phyloP scores from a whole-genome alignment of 2,888 invertebrate genomes.

The Koerneria pararmatus region DNA sequence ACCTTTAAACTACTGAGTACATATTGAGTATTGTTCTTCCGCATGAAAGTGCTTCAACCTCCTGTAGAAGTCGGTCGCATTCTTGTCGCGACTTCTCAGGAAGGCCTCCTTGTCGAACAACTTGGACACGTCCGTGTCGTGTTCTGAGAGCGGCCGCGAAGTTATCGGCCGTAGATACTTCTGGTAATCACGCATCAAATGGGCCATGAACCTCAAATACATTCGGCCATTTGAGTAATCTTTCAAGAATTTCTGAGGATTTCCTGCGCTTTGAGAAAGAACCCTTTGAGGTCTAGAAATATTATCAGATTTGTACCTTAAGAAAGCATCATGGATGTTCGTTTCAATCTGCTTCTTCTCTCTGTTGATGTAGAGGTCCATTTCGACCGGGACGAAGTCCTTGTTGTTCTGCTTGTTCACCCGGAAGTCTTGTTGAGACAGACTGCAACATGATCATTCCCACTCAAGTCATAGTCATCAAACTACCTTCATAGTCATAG shows the following conservation, averaged over 20 bases:
- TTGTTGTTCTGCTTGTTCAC: conserved; percentile 62
- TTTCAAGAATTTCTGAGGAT: not conserved
- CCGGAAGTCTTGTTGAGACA: conserved; percentile 47
- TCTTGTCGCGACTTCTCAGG: conserved; percentile 81
- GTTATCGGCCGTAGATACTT: conserved; percentile 62
- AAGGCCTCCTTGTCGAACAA: conserved; percentile 88
- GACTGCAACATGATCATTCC: conserved; percentile 48
- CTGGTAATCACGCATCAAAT: conserved; percentile 60
- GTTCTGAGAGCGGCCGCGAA: conserved; percentile 72
- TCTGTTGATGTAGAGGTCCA: conserved; percentile 40
- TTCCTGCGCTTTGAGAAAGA: no score
- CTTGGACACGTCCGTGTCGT: conserved; percentile 89
- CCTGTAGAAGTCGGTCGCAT: conserved; percentile 52
- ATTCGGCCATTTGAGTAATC: not conserved
- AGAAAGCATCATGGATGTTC: conserved; percentile 92
- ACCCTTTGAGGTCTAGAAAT: no score
- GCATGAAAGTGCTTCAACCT: conserved; percentile 21
- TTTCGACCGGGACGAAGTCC: conserved; percentile 63
- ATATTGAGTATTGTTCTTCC: not conserved
- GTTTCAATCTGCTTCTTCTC: conserved; percentile 74
- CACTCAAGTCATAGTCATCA: not conserved
- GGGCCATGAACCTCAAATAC: conserved; percentile 47
- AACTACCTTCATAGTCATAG: no score
- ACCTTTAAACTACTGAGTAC: not conserved
- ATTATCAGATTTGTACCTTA: conserved; percentile 70